Base-by-base conservation (phyloP, 1,140 invertebrate genomes). In the Drosophila arizonae region DNA sequence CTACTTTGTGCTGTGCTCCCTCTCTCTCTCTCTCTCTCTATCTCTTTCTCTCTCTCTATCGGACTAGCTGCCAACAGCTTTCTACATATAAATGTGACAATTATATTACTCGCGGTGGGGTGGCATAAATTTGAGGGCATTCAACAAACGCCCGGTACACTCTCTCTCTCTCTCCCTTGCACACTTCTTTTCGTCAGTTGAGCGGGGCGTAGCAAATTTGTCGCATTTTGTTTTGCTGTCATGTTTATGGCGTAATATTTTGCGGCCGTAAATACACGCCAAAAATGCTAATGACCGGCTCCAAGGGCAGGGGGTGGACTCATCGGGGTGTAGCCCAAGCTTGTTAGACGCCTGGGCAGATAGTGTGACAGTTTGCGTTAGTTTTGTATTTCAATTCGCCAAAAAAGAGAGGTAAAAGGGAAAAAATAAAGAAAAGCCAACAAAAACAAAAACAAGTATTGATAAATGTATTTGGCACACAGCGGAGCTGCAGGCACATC, bases 181-280 rank as follows among this genome's bases (percentile, higher is more conserved):
- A 45, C 43, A 15, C 1, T 45, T 15, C 15, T 46, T 17, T 46
- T 17, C 43, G 43, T 46, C 36, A 39, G 10, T 11, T 24, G 21
- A 24, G 36, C 65, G 56, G 48, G 72, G 68, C 61, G 76, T 75
- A 79, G 79, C 79, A 86, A 87, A 87, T 87, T 87, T 87, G 82
- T 87, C 82, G 82, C 82, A 87, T 82, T 87, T 87, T 87, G 76
- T 81, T 86, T 86, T 80, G 78, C 76, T 86, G 75, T 76, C 82
- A 74, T 79, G 79, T 87, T 88, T 88, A 87, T 87, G 84, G 84
- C 85, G 85, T 81, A 82, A 87, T 86, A 84, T 89, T 84, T 80
- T 84, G 67, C 72, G 71, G 73, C 79, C 85, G 84, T 88, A 88
- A 88, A 88, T 89, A 84, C 79, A 79, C 82, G 81, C 81, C 77